Evolutionary conservation across 2,888 invertebrate species (phyloP).

Genomic region (Drosophila quasianomalipes): DNA sequence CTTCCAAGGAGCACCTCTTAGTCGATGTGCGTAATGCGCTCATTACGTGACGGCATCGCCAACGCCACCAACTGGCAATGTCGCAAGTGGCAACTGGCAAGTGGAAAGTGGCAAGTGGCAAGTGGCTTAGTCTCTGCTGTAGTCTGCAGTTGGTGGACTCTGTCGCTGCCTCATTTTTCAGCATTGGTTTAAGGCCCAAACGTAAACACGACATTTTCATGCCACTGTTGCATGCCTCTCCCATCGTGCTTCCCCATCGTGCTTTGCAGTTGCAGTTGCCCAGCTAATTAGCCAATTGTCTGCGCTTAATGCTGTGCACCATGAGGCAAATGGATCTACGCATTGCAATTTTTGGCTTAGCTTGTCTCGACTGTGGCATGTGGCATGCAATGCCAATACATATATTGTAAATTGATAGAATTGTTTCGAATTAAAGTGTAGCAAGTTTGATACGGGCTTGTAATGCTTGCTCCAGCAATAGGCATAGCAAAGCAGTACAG

Average conservation of each 20-base stretch:
- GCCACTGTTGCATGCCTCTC: slow-evolving; percentile 61
- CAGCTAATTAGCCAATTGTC: slow-evolving; percentile 72
- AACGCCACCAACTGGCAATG: slow-evolving; percentile 50
- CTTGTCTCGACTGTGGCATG: slow-evolving; percentile 4
- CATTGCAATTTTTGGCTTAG: slow-evolving; percentile 27
- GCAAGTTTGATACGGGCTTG: background rate
- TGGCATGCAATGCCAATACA: slow-evolving; percentile 33
- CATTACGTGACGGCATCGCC: slow-evolving; percentile 76
- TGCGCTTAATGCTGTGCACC: slow-evolving; percentile 36
- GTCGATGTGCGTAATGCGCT: slow-evolving; percentile 74
- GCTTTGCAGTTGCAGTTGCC: slow-evolving; percentile 22
- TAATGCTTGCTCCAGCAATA: background rate
- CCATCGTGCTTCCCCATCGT: background rate
- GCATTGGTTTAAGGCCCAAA: slow-evolving; percentile 42
- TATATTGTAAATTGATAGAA: slow-evolving; percentile 59
- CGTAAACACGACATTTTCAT: slow-evolving; percentile 68
- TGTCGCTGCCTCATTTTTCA: slow-evolving; percentile 40
- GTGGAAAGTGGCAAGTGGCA: slow-evolving; percentile 40
- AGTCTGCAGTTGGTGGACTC: background rate
- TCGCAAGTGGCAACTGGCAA: slow-evolving; percentile 31
- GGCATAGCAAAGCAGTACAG: background rate
- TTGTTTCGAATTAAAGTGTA: slow-evolving; percentile 41
- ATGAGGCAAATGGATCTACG: slow-evolving; percentile 57
- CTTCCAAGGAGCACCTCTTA: background rate
- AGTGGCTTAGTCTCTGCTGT: background rate